phyloP scores from a whole-genome alignment of 2,113 vertebrate species.

The Perca fluviatilis region DNA sequence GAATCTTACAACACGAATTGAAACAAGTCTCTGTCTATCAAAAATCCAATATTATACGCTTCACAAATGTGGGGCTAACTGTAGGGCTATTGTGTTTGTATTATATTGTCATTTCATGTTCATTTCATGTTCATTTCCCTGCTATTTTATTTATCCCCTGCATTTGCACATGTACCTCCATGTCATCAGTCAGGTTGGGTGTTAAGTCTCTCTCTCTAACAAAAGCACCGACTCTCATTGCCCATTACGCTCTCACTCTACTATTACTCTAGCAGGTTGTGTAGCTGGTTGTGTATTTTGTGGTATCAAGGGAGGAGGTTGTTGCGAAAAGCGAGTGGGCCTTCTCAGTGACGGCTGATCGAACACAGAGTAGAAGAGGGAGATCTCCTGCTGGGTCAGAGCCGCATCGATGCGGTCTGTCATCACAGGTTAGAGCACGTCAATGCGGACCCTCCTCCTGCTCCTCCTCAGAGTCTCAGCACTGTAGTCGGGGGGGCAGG shows the following conservation, averaged over 20 bases:
- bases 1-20: no score
- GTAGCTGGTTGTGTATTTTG: constrained; percentile 23
- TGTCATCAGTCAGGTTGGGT: constrained; percentile 6
- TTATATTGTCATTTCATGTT: neutral
- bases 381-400: constrained; percentile 70
- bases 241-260: constrained; percentile 35
- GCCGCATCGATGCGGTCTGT: constrained; percentile 68
- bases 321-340: constrained; percentile 37
- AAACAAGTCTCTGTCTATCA: neutral
- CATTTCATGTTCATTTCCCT: neutral
- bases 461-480: constrained; percentile 42
- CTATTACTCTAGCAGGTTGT: constrained; percentile 41
- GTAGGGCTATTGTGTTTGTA: neutral
- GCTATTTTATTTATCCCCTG: neutral
- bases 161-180: neutral
- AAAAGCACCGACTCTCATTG: constrained; percentile 40
- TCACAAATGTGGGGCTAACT: neutral
- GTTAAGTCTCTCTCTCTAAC: constrained; percentile 12
- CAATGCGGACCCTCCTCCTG: constrained; percentile 53
- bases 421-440: constrained; percentile 70
- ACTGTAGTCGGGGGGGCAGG: constrained; percentile 21
- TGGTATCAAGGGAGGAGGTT: constrained; percentile 22
- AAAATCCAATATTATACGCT: neutral
- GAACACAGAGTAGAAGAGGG: constrained; percentile 56
- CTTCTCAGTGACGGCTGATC: constrained; percentile 69